phyloP scores from a whole-genome alignment of 2,797 vertebrate genomes.

The Agapornis canus region DNA sequence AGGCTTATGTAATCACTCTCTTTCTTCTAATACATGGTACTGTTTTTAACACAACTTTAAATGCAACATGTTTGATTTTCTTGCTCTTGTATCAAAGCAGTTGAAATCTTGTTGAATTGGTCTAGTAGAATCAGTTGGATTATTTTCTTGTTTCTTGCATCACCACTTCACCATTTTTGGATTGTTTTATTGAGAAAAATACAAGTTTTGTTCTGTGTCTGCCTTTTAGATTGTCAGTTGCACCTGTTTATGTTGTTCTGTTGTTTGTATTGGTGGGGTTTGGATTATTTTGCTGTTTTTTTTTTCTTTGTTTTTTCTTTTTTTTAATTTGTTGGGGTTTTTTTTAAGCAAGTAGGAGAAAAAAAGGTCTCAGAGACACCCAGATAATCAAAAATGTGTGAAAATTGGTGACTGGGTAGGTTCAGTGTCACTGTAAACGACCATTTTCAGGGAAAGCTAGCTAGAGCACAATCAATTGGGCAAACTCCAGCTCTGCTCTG shows the following conservation, averaged over 20 bases:
- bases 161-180: neutral
- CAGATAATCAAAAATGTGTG: neutral
- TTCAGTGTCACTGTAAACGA: neutral
- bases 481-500: neutral
- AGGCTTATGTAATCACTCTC: neutral
- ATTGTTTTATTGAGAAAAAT: neutral
- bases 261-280: neutral
- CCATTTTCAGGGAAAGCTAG: neutral
- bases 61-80: neutral
- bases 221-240: neutral
- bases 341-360: neutral
- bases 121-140: neutral
- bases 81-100: neutral
- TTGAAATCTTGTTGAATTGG: neutral
- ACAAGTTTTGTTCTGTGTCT: fast-evolving
- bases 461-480: neutral
- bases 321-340: fast-evolving
- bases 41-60: neutral
- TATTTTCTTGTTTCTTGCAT: neutral
- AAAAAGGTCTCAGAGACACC: neutral
- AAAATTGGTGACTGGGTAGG: neutral
- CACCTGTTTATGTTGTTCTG: neutral
- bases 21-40: neutral
- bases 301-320: too few relatives aligned
- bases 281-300: neutral